Percentiles rank a stretch among this genome's conserved stretches.
These are phyloP conservation scores for Mamestra brassicae DNA, from an alignment of 2,888 invertebrate species.

Conservation along the genomic window DNA sequence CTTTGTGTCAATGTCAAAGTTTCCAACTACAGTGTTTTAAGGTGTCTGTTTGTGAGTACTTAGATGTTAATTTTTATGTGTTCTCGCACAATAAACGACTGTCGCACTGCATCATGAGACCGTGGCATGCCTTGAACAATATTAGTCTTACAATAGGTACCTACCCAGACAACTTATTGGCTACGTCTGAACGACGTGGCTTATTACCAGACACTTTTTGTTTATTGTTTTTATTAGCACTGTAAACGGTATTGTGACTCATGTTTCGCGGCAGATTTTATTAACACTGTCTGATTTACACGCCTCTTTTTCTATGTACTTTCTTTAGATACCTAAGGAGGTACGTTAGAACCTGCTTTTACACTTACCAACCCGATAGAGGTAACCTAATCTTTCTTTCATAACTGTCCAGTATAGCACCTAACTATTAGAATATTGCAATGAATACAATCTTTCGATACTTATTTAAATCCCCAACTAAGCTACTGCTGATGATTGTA, in stretches of 20 bases:
- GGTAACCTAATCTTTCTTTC: no score
- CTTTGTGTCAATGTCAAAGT: background rate
- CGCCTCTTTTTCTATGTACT: no score
- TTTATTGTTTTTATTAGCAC: conserved; percentile 27
- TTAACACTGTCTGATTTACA: conserved; percentile 1
- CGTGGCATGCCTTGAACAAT: conserved; percentile 49
- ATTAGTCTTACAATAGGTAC: conserved; percentile 42
- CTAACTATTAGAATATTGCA: background rate
- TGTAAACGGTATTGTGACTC: conserved; percentile 21
- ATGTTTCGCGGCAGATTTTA: conserved; percentile 1
- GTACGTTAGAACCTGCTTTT: background rate
- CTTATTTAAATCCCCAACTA: background rate
- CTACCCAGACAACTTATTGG: background rate
- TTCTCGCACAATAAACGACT: conserved; percentile 34
- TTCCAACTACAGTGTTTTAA: conserved; percentile 13
- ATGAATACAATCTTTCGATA: background rate
- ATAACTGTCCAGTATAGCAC: no score
- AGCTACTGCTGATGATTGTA: background rate
- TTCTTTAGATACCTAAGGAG: no score
- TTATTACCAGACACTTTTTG: conserved; percentile 16
- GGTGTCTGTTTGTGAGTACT: conserved; percentile 40
- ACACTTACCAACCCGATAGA: background rate
- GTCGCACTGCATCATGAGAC: conserved; percentile 30
- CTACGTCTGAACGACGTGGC: conserved; percentile 1
- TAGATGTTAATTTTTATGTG: conserved; percentile 51